Evolutionary conservation across 2,888 invertebrate genomes (phyloP), one percentile per base, ranked within the genome.

Genomic region (Agriotes lineatus): DNA sequence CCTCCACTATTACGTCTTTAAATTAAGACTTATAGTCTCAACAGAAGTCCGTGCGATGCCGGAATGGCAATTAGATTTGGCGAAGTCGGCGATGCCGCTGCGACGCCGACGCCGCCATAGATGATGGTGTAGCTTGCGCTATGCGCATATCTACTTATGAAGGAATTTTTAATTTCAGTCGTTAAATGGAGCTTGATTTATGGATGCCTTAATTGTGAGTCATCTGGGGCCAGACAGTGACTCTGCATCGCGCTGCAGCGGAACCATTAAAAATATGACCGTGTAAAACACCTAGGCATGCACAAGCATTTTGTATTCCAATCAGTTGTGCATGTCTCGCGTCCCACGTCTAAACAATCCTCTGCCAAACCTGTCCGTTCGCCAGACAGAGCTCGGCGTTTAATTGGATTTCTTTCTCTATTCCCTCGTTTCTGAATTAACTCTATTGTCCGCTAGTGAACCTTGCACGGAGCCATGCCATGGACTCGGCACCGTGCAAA

Each of bases 361-460:
- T 59, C 58, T 60, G 56, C 65, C 69, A 52, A 65, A 61, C 67
- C 70, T 72, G 69, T 70, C 71, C 61, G 75, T 72, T 76, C 75
- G 74, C 76, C 75, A 73, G 78, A 76, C 75, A 78, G 60, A 78
- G 76, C 77, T 76, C 77, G 79, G 77, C 80, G 79, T 82, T 82
- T 83, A 83, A 83, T 83, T 82, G 82, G 82, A 83, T 83, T 83
- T 83, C 82, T 82, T 83, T 82, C 82, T 81, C 78, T 80, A 78
- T 78, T 76, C 79, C 74, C 74, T 77, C 77, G 79, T 79, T 82
- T 81, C 79, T 77, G 82, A 82, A 82, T 83, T 82, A 83, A 82
- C 81, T 82, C 78, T 74, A 81, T 83, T 83, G 81, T 82, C 80
- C 70, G 67, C 59, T 60, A 60, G 62, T 54, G 67, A 64, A 67